These are phyloP conservation scores for Hemiprocne comata DNA, from an alignment of 2,113 vertebrate species.

Conservation along the genomic window DNA sequence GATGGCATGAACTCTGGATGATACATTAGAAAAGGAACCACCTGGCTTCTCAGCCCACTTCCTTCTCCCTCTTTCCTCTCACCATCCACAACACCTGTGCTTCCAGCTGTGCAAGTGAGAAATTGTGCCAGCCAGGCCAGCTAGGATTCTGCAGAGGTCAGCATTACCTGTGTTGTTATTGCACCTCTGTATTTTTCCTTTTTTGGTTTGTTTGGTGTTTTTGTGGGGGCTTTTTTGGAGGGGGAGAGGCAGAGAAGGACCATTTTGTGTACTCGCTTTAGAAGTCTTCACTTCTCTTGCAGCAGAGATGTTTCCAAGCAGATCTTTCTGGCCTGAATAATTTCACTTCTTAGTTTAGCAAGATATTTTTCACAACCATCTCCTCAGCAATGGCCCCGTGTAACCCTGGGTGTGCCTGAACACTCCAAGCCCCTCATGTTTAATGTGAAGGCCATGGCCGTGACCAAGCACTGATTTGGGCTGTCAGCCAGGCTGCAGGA, in stretches of 20 bases:
- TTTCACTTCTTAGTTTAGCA: background rate
- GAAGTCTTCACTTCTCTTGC: background rate
- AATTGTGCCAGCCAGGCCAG: background rate
- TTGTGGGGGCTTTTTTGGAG: no score
- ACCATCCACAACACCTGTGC: background rate
- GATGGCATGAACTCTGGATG: background rate
- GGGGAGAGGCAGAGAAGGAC: rapidly evolving
- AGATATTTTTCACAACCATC: background rate
- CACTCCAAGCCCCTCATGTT: background rate
- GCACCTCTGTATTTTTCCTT: background rate
- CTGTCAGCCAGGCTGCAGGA: background rate
- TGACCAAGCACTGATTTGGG: background rate
- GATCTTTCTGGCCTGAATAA: background rate
- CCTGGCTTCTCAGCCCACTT: background rate
- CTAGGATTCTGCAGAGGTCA: background rate
- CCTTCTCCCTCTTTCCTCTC: background rate
- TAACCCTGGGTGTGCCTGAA: background rate
- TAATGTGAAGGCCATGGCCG: background rate
- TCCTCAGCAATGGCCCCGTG: background rate
- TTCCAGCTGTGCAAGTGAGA: slow-evolving; percentile 4
- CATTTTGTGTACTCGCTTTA: background rate
- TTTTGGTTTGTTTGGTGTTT: no score
- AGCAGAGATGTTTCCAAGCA: background rate
- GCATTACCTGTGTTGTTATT: background rate
- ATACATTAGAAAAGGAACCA: background rate